A percentile compares a stretch with the other conserved stretches of the same genome.
These are phyloP conservation scores for Diplolepis rosae DNA, from an alignment of 2,888 invertebrate species.

Conservation along the genomic window DNA sequence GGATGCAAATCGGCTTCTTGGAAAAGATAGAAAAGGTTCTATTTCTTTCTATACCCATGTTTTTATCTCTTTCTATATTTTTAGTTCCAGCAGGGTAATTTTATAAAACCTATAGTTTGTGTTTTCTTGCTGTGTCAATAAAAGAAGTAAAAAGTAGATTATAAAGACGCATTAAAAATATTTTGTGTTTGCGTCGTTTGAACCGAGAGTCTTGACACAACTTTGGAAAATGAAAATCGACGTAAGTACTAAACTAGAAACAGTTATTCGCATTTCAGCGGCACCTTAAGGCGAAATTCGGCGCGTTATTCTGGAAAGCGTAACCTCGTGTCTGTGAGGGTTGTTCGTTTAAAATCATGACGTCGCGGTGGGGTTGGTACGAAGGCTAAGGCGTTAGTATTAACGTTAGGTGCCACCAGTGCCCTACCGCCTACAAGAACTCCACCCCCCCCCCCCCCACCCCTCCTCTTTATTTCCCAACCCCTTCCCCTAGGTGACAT, in stretches of 20 bases:
- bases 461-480: constrained; percentile 32
- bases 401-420: constrained; percentile 62
- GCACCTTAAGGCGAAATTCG: constrained; percentile 41
- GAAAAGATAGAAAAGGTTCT: too few species aligned
- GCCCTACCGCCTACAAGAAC: constrained; percentile 64
- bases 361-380: constrained; percentile 46
- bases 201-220: too few species aligned
- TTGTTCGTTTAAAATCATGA: constrained; percentile 66
- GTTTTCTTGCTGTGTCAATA: too few species aligned
- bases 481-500: constrained; percentile 62
- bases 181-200: too few species aligned
- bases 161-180: too few species aligned
- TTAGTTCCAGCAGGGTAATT: too few species aligned
- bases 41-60: too few species aligned
- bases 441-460: constrained; percentile 48
- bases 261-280: constrained; percentile 26
- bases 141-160: too few species aligned
- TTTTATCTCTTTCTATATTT: too few species aligned
- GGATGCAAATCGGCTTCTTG: too few species aligned
- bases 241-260: constrained; percentile 4
- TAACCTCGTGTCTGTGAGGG: constrained; percentile 50
- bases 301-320: constrained; percentile 46
- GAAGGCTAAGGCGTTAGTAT: constrained; percentile 54
- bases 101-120: too few species aligned
- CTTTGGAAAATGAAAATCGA: neutral